Base-by-base conservation (phyloP, 2,797 vertebrate species). In the Amblyopsis hoosieri region DNA sequence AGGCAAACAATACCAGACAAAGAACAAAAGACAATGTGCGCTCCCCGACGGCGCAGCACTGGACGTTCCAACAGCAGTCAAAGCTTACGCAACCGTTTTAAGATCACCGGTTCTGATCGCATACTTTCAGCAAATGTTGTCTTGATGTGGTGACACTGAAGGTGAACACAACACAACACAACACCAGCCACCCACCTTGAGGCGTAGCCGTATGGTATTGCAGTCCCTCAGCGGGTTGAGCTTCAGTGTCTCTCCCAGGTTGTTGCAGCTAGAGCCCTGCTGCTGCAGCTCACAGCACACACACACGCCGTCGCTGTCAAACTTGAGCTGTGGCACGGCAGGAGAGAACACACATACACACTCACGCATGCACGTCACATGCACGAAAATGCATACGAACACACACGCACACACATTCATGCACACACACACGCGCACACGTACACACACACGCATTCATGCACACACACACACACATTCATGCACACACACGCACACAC, bases 251-350 rank as follows among this genome's bases (percentile, higher is more conserved):
- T 99, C 98, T 79, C 96, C 97, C 54, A 96, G 85, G 91, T 96
- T 97, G 90, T 94, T 97, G 92, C 97, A 99, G 85, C 96, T 96
- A 0, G 95, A 94, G 19, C 93, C 94, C 84, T 94, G 96, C 76
- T 95, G 96, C 82, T 96, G 96, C 48, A 95, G 91, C 85, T 99
- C 95, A 48, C 97, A 99, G 93, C 98, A 99, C 45, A 99, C 95
- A 66, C 98, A 99, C 80, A 99, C 96, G 54, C 96, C 96, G 60
- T 99, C 96, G 9, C 95, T 97, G 93, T 98, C 96, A 15, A 97
- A 97, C 90, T 98, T 98, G 61, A 99, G 95, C 97, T 99, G 87
- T 45, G 76, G 78, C 82, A 60, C 33, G 85, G 76, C 64, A 75
- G 75, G 81, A 67, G 84, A 75, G 75, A 89, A 87, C 74, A 89